A percentile compares a stretch with the other conserved stretches of the same genome.
Conservation (phyloP, 2,888 invertebrate species). For the Mesochorus sp. region DNA sequence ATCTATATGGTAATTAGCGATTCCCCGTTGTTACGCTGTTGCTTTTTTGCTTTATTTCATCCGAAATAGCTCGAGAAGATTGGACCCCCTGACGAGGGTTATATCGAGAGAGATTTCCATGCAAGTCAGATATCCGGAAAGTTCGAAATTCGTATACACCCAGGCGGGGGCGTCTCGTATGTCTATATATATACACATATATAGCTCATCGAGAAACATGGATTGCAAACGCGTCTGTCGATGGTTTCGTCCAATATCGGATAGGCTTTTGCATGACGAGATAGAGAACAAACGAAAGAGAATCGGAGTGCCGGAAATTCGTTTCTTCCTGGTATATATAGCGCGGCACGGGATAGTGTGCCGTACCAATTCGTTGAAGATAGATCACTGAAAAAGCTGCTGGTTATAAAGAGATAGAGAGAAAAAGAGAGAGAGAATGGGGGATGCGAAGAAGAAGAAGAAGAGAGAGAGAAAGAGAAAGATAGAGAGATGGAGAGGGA, state of each 20-base stretch:
- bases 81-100: neutral
- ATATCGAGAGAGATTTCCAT: neutral
- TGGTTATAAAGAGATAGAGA: constrained; percentile 11
- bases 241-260: constrained; percentile 48
- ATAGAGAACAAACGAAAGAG: constrained; percentile 51
- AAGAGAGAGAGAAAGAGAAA: constrained; percentile 3
- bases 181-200: neutral
- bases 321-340: constrained; percentile 40
- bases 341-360: constrained; percentile 16
- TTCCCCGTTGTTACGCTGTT: neutral
- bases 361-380: constrained; percentile 42
- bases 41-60: neutral
- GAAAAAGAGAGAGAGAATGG: constrained; percentile 7
- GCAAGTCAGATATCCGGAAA: constrained; percentile 33
- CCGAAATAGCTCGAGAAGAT: neutral
- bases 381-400: constrained; percentile 46
- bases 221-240: constrained; percentile 32
- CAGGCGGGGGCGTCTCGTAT: neutral
- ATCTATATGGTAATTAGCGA: constrained; percentile 12
- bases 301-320: constrained; percentile 59
- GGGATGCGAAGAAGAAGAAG: neutral
- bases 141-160: constrained; percentile 42
- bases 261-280: constrained; percentile 52
- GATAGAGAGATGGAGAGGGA: constrained; percentile 1
- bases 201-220: constrained; percentile 17